These are phyloP conservation scores for Mormyrus proboscirostris DNA, from an alignment of 2,797 vertebrate species.

Conservation along the genomic window DNA sequence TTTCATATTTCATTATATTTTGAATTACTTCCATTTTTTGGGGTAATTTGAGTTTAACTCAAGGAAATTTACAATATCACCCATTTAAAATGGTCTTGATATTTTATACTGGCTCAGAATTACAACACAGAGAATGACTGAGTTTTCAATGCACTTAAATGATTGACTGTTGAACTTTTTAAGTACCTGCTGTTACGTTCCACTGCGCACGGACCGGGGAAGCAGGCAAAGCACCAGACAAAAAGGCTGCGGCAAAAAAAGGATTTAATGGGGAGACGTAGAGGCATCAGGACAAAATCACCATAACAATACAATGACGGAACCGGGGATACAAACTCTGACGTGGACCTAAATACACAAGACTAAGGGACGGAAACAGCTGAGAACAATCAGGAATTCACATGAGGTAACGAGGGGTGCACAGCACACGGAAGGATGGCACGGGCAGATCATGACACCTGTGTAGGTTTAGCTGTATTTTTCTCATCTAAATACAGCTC, in stretches of 20 bases:
- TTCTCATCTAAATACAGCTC: not conserved
- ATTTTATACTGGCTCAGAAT: not conserved
- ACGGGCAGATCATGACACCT: not conserved
- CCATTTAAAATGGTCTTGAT: not conserved
- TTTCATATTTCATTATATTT: not conserved
- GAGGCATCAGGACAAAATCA: too few species aligned
- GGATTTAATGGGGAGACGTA: too few species aligned
- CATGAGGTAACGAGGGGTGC: too few species aligned
- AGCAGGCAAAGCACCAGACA: too few species aligned
- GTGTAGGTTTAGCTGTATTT: not conserved
- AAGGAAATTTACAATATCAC: not conserved
- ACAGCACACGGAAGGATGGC: too few species aligned
- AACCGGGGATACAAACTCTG: too few species aligned
- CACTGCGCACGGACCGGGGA: too few species aligned
- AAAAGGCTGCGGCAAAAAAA: too few species aligned
- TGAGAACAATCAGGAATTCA: too few species aligned
- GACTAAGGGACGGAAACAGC: too few species aligned
- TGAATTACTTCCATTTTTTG: not conserved
- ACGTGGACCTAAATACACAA: too few species aligned
- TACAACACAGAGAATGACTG: not conserved
- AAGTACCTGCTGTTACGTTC: not conserved
- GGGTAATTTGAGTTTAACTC: not conserved
- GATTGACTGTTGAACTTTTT: not conserved
- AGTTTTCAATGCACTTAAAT: not conserved
- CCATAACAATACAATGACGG: too few species aligned